phyloP scores from a whole-genome alignment of 2,888 invertebrate genomes.

The Galerucella calmariensis region DNA sequence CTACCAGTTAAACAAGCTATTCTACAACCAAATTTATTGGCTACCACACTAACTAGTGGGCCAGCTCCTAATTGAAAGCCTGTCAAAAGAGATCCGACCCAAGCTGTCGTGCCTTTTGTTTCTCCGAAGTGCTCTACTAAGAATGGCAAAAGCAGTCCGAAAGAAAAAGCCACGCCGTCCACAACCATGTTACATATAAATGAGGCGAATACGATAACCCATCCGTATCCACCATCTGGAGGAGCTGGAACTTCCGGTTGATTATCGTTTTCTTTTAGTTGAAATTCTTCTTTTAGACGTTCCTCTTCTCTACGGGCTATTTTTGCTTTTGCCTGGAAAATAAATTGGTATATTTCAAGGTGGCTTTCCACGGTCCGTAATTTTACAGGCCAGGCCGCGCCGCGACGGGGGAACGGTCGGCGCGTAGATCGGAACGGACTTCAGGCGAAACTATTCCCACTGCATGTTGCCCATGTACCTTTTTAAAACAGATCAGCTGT shows the following conservation, averaged over 20 bases:
- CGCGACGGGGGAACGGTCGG: no score
- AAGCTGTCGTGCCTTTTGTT: slow-evolving; percentile 90
- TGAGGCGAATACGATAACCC: slow-evolving; percentile 95
- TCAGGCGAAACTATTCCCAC: no score
- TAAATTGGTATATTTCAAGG: background rate
- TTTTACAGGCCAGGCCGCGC: no score
- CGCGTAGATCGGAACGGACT: no score
- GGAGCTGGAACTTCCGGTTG: slow-evolving; percentile 86
- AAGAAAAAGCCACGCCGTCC: slow-evolving; percentile 98
- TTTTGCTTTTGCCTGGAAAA: slow-evolving; percentile 85
- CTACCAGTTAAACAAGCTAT: slow-evolving; percentile 92
- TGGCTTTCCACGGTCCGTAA: no score
- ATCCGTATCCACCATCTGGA: slow-evolving; percentile 91
- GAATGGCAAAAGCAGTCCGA: slow-evolving; percentile 89
- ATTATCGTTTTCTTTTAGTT: slow-evolving; percentile 71
- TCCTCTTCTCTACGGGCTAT: slow-evolving; percentile 85
- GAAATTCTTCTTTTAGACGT: slow-evolving; percentile 61
- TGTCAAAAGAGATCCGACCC: slow-evolving; percentile 93
- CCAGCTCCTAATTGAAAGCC: slow-evolving; percentile 96
- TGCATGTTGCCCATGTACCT: no score
- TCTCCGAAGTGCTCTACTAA: slow-evolving; percentile 84
- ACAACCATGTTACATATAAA: slow-evolving; percentile 98
- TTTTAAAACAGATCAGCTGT: no score
- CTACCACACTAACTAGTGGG: slow-evolving; percentile 93
- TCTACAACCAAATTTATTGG: slow-evolving; percentile 93